Evolutionary conservation across 1,140 invertebrate species (phyloP).

Genomic region (Physella acuta): DNA sequence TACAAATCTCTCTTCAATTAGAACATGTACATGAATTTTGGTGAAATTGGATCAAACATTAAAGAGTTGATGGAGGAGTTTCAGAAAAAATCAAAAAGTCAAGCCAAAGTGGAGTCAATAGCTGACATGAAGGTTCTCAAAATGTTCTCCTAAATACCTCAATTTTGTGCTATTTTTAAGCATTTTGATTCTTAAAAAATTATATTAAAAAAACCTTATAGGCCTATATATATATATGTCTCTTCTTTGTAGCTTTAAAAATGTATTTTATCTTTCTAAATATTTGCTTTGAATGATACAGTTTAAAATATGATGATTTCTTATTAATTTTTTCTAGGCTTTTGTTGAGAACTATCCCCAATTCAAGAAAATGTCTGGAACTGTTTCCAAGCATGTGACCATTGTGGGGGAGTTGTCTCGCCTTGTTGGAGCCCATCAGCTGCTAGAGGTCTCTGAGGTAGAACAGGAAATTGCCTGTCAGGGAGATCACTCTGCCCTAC

Average conservation of each 20-base stretch:
- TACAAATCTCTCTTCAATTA: constrained; percentile 61
- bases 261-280: no score
- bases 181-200: no score
- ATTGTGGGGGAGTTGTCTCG: constrained; percentile 92
- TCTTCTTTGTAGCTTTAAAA: no score
- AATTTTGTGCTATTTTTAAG: no score
- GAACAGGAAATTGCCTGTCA: constrained; percentile 95
- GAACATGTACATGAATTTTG: constrained; percentile 96
- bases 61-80: constrained; percentile 97
- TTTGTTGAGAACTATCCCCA: constrained; percentile 98
- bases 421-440: constrained; percentile 74
- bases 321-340: constrained; percentile 64
- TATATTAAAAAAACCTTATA: no score
- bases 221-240: no score
- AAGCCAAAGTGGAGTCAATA: constrained; percentile 94
- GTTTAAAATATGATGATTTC: not conserved
- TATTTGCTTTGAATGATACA: not conserved
- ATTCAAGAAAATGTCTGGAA: constrained; percentile 99
- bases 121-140: constrained; percentile 96
- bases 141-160: no score
- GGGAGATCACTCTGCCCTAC: constrained; percentile 84
- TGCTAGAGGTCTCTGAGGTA: constrained; percentile 91
- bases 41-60: constrained; percentile 96
- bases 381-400: constrained; percentile 95
- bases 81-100: constrained; percentile 91